Evolutionary conservation across 2,113 vertebrate genomes (phyloP), one percentile per base, ranked within the genome.

Genomic region (Neolamprologus brichardi): DNA sequence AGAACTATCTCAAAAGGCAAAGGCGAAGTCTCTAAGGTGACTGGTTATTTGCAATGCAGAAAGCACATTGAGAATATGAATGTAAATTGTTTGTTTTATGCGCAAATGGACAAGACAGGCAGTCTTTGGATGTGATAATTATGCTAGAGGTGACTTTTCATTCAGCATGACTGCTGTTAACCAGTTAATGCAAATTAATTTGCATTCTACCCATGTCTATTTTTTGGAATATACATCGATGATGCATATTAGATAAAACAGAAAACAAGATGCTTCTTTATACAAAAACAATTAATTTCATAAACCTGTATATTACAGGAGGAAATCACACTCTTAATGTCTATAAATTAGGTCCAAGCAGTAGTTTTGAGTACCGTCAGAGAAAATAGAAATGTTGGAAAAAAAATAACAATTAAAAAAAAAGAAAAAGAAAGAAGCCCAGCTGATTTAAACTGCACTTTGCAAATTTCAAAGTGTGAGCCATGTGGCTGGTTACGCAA

Each of bases 1-100:
- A 86, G 32, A 85, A 28, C n/a, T 62, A 79, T 91, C 88, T 89
- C 83, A 62, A 49, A 84, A 83, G 88, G 80, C 85, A 79, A 88
- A 89, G 88, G 84, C 41, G 41, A 84, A 37, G n/a, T 89, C 87
- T 87, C 87, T 58, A 67, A 79, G 84, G 80, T n/a, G 51, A 88
- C 85, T 80, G 85, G 15, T 49, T 49, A 30, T 75, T 49, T 18
- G 23, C 83, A 88, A 72, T 89, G 41, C 41, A 75, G 82, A 84
- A 46, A 82, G 84, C 84, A 67, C 81, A 44, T 18, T 25, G 54
- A 34, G 79, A 92, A 90, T 93, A 91, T 92, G 87, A 93, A 91
- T 92, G 88, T 87, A 52, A 89, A 53, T 25, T 7, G 84, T 94
- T 94, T 49, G 92, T 94, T 93, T 94, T 30, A 5, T 28, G 41